Evolutionary conservation across 2,113 vertebrate species (phyloP).

Genomic region (Lota lota): DNA sequence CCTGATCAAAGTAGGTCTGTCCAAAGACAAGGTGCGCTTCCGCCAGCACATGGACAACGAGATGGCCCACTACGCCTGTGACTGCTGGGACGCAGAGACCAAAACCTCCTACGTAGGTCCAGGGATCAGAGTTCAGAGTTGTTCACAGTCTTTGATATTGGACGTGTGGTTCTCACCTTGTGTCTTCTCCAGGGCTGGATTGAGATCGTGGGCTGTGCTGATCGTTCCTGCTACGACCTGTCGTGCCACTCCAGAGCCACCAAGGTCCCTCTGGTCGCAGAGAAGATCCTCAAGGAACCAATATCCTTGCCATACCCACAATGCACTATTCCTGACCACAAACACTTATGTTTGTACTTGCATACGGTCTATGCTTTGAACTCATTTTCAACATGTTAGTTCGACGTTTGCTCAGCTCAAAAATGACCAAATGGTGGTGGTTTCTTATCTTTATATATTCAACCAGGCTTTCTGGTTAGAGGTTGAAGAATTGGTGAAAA

Average conservation of each 20-base stretch:
- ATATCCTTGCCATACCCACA: slow-evolving; percentile 83
- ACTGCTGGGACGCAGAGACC: slow-evolving; percentile 98
- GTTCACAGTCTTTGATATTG: background rate
- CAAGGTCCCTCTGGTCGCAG: slow-evolving; percentile 93
- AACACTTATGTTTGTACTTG: background rate
- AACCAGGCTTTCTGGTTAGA: too few relatives aligned
- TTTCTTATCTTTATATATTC: too few relatives aligned
- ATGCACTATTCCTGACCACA: background rate
- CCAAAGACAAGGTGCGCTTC: slow-evolving; percentile 93
- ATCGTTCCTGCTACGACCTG: slow-evolving; percentile 94
- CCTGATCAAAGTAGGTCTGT: slow-evolving; percentile 89
- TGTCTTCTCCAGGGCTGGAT: slow-evolving; percentile 86
- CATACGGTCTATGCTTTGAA: background rate
- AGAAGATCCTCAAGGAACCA: slow-evolving; percentile 94
- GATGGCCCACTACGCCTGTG: slow-evolving; percentile 98
- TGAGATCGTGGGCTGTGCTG: slow-evolving; percentile 95
- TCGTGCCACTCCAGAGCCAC: slow-evolving; percentile 89
- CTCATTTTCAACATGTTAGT: too few relatives aligned
- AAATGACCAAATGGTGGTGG: too few relatives aligned
- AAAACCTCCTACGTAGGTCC: slow-evolving; percentile 93
- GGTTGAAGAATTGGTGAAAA: too few relatives aligned
- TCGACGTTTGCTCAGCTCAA: too few relatives aligned
- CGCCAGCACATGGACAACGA: slow-evolving; percentile 99
- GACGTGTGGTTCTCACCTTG: background rate
- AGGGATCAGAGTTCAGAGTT: background rate